Conservation (phyloP, 35 echinoderm and acorn worm species). For the Strongylocentrotus purpuratus region DNA sequence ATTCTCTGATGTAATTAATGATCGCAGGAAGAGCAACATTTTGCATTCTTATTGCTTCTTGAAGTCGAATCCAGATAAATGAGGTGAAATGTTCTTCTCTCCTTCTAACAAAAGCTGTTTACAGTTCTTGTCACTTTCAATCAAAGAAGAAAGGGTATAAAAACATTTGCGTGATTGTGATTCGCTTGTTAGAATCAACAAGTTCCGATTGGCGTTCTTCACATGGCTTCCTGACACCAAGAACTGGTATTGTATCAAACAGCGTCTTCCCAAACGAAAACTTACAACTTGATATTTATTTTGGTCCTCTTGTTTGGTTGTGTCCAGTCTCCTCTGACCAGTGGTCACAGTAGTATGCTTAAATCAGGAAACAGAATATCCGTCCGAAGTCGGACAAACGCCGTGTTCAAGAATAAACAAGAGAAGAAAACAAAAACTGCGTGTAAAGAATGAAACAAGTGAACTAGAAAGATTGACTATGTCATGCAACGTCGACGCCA, state of each 20-base stretch:
- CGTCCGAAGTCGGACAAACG: constrained; percentile 6
- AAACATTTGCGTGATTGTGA: not conserved
- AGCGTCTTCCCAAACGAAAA: not conserved
- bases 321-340: not conserved
- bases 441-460: not conserved
- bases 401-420: not conserved
- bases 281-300: constrained; percentile 9
- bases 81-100: not conserved
- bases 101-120: constrained; percentile 13
- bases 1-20: not conserved
- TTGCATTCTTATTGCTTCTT: not conserved
- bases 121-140: constrained; percentile 26
- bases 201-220: not conserved
- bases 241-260: not conserved
- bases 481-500: constrained; percentile 34
- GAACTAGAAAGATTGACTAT: constrained; percentile 8
- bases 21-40: not conserved
- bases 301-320: not conserved
- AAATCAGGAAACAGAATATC: not conserved
- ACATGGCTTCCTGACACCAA: not conserved
- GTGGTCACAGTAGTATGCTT: not conserved
- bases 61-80: constrained; percentile 17
- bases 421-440: not conserved
- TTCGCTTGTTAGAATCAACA: constrained; percentile 10
- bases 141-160: not conserved